phyloP scores from a whole-genome alignment of 2,888 invertebrate genomes.

The Conus canariensis region DNA sequence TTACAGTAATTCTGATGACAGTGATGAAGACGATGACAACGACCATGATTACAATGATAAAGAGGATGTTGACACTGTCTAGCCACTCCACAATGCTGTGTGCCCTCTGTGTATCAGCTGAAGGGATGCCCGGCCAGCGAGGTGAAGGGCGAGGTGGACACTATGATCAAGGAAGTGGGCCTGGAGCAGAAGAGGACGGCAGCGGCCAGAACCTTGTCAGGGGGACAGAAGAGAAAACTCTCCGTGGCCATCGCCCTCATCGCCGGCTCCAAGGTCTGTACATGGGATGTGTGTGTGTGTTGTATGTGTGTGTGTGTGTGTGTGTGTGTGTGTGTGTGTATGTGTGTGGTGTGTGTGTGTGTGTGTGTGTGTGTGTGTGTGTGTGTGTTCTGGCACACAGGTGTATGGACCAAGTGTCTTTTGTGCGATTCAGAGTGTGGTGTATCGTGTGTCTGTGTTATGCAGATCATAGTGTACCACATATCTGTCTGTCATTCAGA shows the following conservation, averaged over 20 bases:
- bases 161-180: conserved; percentile 42
- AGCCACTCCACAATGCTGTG: no score
- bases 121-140: conserved; percentile 36
- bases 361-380: conserved; percentile 3
- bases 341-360: conserved; percentile 18
- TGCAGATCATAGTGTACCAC: no score
- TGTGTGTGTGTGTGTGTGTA: conserved; percentile 12
- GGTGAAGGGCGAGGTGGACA: conserved; percentile 36
- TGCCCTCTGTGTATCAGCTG: conserved; percentile 8
- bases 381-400: no score
- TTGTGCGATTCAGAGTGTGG: no score
- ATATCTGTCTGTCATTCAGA: no score
- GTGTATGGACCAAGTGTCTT: no score
- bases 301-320: conserved; percentile 22
- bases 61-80: no score
- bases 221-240: conserved; percentile 76
- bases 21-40: no score
- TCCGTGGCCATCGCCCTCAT: conserved; percentile 78
- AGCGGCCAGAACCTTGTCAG: conserved; percentile 68
- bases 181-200: conserved; percentile 65
- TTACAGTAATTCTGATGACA: no score
- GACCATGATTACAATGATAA: no score
- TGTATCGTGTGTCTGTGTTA: no score
- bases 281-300: background rate
- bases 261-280: conserved; percentile 73